Base-by-base conservation (phyloP, 2,797 vertebrate genomes). In the Harpagifer antarcticus region DNA sequence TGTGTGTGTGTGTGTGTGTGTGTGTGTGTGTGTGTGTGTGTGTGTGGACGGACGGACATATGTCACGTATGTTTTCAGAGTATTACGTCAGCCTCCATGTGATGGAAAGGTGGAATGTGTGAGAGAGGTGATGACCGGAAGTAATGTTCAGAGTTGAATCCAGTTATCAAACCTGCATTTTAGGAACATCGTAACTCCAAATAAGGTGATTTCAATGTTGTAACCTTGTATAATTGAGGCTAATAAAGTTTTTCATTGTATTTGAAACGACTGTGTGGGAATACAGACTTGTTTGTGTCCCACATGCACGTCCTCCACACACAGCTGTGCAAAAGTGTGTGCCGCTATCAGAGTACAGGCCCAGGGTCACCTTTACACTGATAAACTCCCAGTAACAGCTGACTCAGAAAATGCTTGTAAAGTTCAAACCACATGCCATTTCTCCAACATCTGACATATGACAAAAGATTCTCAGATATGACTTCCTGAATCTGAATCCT, bases 341-440 rank as follows among this genome's bases (percentile, higher is more conserved):
- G 3, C 8, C 31, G 44, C 56, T 82, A 83, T 90, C 83, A 68
- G 74, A 79, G 31, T 45, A 57, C 58, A 74, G 54, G 43, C 16
- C 45, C 69, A 84, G 59, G 47, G 55, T 83, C 74, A 80, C 13
- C 70, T 87, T 90, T 78, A 89, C 53, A 11, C 43, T 47, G 73
- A 89, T 89, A 84, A 93, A 86, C 59, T 72, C 44, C 15, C 58
- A 67, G 56, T 65, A 72, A 42, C 64, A 72, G 90, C 87, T 93
- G 85, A 92, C 70, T 89, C 84, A 78, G 86, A 62, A 76, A 20
- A 74, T 44, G 45, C 56, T 9, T 54, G 23, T 75, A 59, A 85
- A 78, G 75, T 88, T 89, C 74, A 89, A 63, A 67, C 57, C 54
- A 42, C 13, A 10, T 37, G 3, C 17, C 55, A 19, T 54, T 57